These are phyloP conservation scores for Drosophila lini DNA, from an alignment of 1,140 invertebrate species.

Conservation along the genomic window DNA sequence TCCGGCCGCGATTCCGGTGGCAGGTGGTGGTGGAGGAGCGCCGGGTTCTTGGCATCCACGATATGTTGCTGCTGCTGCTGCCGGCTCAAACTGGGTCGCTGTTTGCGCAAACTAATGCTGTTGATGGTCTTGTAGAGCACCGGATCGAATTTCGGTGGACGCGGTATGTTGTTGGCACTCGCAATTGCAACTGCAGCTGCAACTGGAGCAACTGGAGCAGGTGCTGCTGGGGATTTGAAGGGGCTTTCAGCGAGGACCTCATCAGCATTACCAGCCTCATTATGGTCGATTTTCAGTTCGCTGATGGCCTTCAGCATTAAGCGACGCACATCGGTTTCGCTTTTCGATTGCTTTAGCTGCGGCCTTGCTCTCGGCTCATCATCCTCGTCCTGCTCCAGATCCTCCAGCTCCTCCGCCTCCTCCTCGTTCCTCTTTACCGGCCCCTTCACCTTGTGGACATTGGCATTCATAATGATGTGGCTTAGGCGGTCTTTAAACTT, in stretches of 20 bases:
- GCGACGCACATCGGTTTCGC: slow-evolving; percentile 75
- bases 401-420: slow-evolving; percentile 5
- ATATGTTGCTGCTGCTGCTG: slow-evolving; percentile 44
- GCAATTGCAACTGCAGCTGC: slow-evolving; percentile 7
- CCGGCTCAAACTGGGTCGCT: slow-evolving; percentile 72
- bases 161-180: slow-evolving; percentile 54
- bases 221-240: slow-evolving; percentile 8
- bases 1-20: slow-evolving; percentile 26
- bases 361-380: slow-evolving; percentile 39
- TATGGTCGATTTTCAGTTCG: slow-evolving; percentile 65
- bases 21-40: slow-evolving; percentile 10
- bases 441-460: slow-evolving; percentile 31
- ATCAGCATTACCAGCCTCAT: slow-evolving; percentile 52
- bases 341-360: slow-evolving; percentile 77
- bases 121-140: slow-evolving; percentile 82
- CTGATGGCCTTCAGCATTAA: slow-evolving; percentile 73
- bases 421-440: slow-evolving; percentile 12
- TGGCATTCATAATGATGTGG: slow-evolving; percentile 66
- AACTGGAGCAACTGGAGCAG: slow-evolving; percentile 9
- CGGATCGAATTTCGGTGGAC: slow-evolving; percentile 83
- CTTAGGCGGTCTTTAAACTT: slow-evolving; percentile 77
- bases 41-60: slow-evolving; percentile 62
- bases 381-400: neutral
- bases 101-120: slow-evolving; percentile 73
- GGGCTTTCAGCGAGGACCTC: slow-evolving; percentile 18